These are phyloP conservation scores for Masnerella sp. DNA, from an alignment of 2,888 invertebrate genomes.

Conservation along the genomic window DNA sequence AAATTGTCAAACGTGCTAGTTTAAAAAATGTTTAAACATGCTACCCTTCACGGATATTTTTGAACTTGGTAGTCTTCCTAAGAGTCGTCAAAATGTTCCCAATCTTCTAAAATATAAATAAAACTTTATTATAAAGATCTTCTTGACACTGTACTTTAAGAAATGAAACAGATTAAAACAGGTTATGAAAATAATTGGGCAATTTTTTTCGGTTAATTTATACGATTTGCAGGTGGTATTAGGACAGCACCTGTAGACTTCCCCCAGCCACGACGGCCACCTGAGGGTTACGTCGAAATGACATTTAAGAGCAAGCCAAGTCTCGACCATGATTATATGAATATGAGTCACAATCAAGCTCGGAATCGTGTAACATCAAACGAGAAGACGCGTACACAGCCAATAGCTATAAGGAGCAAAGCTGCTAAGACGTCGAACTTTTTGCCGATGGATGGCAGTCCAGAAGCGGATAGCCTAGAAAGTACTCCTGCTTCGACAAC, in stretches of 20 bases:
- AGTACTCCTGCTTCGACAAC: conserved; percentile 79
- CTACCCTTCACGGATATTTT: too few relatives aligned
- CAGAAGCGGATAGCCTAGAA: conserved; percentile 76
- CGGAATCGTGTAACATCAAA: conserved; percentile 71
- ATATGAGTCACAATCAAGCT: too few relatives aligned
- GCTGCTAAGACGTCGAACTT: conserved; percentile 74
- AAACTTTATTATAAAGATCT: too few relatives aligned
- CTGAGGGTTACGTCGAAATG: conserved; percentile 85
- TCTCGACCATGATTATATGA: conserved; percentile 79
- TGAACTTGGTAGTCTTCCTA: too few relatives aligned
- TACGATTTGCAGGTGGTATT: conserved; percentile 65
- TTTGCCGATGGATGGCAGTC: conserved; percentile 77
- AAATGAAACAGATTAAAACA: too few relatives aligned
- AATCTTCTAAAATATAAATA: too few relatives aligned
- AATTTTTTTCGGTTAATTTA: too few relatives aligned
- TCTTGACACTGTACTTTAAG: too few relatives aligned
- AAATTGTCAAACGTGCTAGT: too few relatives aligned
- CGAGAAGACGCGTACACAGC: conserved; percentile 80
- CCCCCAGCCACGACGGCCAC: conserved; percentile 76
- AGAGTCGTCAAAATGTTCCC: too few relatives aligned
- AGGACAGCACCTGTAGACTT: conserved; percentile 77
- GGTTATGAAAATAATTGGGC: too few relatives aligned
- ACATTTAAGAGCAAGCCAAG: conserved; percentile 78
- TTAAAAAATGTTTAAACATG: too few relatives aligned
- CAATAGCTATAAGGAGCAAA: conserved; percentile 81